phyloP scores from a whole-genome alignment of 2,888 invertebrate species.

The Neocrepidodera transversa region DNA sequence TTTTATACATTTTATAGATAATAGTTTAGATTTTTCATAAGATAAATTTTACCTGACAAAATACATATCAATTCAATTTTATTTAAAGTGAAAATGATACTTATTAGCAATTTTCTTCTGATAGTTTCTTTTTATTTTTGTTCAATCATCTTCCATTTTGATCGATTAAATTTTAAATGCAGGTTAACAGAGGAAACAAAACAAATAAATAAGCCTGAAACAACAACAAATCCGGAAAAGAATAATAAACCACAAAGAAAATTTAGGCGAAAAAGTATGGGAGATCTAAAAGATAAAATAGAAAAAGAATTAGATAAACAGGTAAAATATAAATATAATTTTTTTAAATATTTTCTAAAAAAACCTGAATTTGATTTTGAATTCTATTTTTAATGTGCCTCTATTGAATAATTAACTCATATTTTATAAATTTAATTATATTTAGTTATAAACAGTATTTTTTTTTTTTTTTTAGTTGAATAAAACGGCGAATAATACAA shows the following conservation, averaged over 20 bases:
- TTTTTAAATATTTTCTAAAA: no score
- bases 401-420: no score
- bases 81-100: no score
- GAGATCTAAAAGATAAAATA: constrained; percentile 23
- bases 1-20: neutral
- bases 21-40: neutral
- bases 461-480: constrained; percentile 4
- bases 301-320: constrained; percentile 15
- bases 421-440: neutral
- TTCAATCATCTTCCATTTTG: no score
- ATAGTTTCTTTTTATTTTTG: no score
- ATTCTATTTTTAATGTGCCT: no score
- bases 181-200: constrained; percentile 21
- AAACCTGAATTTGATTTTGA: no score
- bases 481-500: constrained; percentile 1
- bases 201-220: neutral
- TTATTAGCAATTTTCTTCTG: no score
- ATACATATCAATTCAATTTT: no score
- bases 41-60: no score
- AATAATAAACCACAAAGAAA: constrained; percentile 7
- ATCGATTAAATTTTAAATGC: no score
- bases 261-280: constrained; percentile 20
- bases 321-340: constrained; percentile 18
- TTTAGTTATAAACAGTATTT: neutral
- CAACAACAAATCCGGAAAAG: constrained; percentile 47